Evolutionary conservation across 2,797 vertebrate genomes (phyloP).

Genomic region (Chloroceryle inda): DNA sequence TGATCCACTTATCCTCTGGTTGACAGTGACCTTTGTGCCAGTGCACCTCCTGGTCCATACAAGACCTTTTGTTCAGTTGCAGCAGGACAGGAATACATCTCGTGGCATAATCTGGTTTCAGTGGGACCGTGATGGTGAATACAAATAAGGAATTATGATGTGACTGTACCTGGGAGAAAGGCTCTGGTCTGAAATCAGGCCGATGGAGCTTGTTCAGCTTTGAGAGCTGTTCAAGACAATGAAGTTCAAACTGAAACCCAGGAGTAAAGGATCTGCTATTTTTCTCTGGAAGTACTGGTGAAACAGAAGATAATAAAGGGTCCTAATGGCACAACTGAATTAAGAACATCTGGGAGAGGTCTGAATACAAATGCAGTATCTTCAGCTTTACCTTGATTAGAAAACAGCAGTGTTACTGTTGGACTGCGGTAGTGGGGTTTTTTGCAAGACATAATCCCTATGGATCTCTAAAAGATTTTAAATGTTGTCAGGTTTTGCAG

Average conservation of each 20-base stretch:
- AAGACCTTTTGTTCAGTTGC: neutral
- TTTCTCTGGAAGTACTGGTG: neutral
- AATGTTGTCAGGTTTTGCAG: neutral
- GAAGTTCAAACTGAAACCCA: neutral
- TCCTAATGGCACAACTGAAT: neutral
- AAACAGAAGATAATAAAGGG: neutral
- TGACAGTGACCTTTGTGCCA: neutral
- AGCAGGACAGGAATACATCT: neutral
- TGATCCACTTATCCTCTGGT: neutral
- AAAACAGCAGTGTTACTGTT: neutral
- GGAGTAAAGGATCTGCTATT: neutral
- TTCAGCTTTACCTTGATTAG: neutral
- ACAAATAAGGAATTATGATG: neutral
- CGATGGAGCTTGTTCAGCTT: neutral
- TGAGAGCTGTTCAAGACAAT: neutral
- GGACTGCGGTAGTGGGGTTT: neutral
- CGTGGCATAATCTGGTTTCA: neutral
- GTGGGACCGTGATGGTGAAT: neutral
- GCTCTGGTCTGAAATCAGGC: neutral
- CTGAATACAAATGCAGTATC: fast-evolving
- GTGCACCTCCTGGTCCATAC: neutral
- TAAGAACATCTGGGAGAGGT: neutral
- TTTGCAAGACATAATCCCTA: neutral
- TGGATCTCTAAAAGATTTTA: neutral
- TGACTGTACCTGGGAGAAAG: neutral